Percentiles rank a stretch among this genome's conserved stretches.
Evolutionary conservation across 2,797 vertebrate genomes (phyloP).

Genomic region (Sebastes hubbsi): DNA sequence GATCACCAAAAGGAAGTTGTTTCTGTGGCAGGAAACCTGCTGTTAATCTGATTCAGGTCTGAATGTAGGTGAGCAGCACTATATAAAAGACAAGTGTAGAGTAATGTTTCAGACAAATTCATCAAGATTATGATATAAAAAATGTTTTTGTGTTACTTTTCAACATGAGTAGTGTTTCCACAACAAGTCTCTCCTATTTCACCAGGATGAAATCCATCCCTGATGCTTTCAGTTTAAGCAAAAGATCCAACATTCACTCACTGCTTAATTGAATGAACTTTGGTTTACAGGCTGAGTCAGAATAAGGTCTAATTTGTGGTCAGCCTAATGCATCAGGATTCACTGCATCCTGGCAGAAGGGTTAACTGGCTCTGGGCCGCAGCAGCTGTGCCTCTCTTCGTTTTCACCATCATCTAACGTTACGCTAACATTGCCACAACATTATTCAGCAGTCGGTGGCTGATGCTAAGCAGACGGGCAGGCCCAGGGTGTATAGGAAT

Average conservation of each 20-base stretch:
- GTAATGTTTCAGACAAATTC: neutral
- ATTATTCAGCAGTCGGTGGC: constrained; percentile 21
- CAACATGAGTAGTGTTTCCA: neutral
- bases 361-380: neutral
- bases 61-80: neutral
- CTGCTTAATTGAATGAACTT: constrained; percentile 1
- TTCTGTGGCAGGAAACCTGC: neutral
- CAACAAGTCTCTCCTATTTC: constrained; percentile 1
- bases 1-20: neutral
- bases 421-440: constrained; percentile 39
- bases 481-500: constrained; percentile 54
- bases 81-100: neutral
- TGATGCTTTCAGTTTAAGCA: neutral
- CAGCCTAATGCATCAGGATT: neutral
- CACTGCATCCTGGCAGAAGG: neutral
- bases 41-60: neutral
- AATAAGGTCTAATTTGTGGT: neutral
- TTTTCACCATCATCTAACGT: constrained; percentile 20
- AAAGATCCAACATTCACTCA: constrained; percentile 11
- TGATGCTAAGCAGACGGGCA: constrained; percentile 67
- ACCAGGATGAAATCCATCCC: neutral
- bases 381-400: constrained; percentile 16
- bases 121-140: neutral
- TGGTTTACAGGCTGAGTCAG: constrained; percentile 16
- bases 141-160: neutral